These are phyloP conservation scores for Clistopyga incitator DNA, from an alignment of 2,888 invertebrate genomes.

Conservation along the genomic window DNA sequence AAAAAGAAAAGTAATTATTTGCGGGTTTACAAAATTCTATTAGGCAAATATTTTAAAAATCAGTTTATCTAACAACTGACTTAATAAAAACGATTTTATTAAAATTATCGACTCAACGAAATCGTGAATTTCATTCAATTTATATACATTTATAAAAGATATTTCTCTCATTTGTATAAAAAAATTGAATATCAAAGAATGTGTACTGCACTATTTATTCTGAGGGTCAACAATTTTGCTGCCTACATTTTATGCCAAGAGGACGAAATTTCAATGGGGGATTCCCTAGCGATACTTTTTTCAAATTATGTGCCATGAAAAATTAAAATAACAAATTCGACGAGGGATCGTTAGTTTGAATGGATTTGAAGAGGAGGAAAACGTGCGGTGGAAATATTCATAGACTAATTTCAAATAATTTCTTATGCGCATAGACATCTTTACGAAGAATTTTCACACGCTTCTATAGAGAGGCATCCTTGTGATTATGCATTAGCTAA, in stretches of 20 bases:
- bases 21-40: too few species aligned
- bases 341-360: background rate
- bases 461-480: conserved; percentile 23
- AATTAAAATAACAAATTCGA: background rate
- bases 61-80: too few species aligned
- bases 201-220: too few species aligned
- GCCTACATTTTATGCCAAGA: background rate
- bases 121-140: too few species aligned
- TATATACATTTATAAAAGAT: too few species aligned
- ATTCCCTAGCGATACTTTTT: background rate
- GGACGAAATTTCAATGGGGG: background rate
- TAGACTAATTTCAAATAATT: conserved; percentile 1
- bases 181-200: too few species aligned
- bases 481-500: conserved; percentile 57
- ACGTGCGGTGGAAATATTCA: background rate
- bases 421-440: background rate
- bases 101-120: too few species aligned
- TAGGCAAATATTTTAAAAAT: too few species aligned
- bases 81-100: too few species aligned
- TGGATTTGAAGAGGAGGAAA: background rate
- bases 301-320: background rate
- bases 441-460: conserved; percentile 55
- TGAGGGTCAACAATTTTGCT: too few species aligned
- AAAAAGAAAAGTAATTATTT: too few species aligned
- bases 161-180: too few species aligned